phyloP scores from a whole-genome alignment of 2,113 vertebrate species.

The Oceanodroma tethys region DNA sequence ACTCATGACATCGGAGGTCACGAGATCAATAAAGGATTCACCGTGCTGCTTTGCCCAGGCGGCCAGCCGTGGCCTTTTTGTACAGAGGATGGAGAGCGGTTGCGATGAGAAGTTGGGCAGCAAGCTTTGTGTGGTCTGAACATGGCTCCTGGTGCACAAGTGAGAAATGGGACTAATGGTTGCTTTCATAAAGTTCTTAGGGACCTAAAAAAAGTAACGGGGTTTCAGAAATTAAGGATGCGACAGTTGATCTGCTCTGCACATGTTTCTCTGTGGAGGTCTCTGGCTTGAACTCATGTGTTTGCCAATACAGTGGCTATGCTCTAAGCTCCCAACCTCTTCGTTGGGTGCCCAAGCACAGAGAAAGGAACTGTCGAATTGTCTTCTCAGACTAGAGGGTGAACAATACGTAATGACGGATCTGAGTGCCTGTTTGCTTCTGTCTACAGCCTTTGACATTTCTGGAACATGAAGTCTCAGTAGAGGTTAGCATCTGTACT shows the following conservation, averaged over 20 bases:
- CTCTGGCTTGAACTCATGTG: not conserved
- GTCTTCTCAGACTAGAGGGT: not conserved
- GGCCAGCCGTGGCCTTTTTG: not conserved
- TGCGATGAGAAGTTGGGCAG: not conserved
- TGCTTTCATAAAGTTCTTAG: not conserved
- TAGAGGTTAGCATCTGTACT: not conserved
- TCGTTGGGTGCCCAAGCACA: not conserved
- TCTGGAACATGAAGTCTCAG: not conserved
- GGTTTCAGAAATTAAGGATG: not conserved
- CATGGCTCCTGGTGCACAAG: not conserved
- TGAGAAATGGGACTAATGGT: not conserved
- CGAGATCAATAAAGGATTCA: not conserved
- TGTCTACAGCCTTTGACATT: not conserved
- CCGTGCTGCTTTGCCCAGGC: not conserved
- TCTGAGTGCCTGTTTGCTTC: not conserved
- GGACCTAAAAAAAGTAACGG: not conserved
- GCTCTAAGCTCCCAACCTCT: not conserved
- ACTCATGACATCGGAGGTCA: not conserved
- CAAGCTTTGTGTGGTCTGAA: not conserved
- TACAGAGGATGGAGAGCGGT: fast-evolving
- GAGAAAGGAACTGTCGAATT: not conserved
- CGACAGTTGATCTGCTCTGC: not conserved
- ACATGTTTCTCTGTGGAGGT: not conserved
- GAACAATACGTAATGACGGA: not conserved
- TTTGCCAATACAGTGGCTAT: not conserved